Percentiles rank a stretch among this genome's conserved stretches.
Evolutionary conservation across 2,797 vertebrate species (phyloP).

Genomic region (Sciaenops ocellatus): DNA sequence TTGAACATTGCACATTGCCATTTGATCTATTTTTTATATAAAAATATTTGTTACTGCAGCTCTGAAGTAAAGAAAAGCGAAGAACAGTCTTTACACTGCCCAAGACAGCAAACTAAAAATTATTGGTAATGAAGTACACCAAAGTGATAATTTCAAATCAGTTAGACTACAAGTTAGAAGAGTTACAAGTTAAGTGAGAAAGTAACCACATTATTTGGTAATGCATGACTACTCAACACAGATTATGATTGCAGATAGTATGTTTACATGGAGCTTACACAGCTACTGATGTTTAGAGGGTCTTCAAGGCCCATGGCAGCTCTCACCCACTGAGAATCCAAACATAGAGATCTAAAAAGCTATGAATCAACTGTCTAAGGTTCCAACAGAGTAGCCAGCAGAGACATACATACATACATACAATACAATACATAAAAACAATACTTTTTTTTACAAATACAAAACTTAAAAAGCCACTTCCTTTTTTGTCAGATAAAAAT

Average conservation of each 20-base stretch:
- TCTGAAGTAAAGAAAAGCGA: too few relatives aligned
- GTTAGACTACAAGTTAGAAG: neutral
- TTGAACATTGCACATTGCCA: too few relatives aligned
- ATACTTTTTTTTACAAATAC: neutral
- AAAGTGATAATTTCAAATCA: neutral
- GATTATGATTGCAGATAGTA: neutral
- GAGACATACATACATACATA: neutral
- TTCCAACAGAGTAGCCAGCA: neutral
- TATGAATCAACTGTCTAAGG: constrained; percentile 15
- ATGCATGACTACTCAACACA: neutral
- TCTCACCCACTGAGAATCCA: constrained; percentile 2
- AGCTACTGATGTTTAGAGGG: neutral
- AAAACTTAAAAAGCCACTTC: neutral
- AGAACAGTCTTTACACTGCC: too few relatives aligned
- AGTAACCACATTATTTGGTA: neutral
- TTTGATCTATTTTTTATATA: too few relatives aligned
- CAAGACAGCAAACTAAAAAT: too few relatives aligned
- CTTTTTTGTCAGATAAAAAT: neutral
- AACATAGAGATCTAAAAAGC: neutral
- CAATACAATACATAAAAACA: neutral
- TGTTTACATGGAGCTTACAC: neutral
- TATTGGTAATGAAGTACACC: too few relatives aligned
- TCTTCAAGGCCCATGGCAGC: neutral
- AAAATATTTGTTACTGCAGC: too few relatives aligned
- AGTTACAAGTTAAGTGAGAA: neutral